Conservation (phyloP, 1,140 invertebrate species). For the Adoxophyes honmai region DNA sequence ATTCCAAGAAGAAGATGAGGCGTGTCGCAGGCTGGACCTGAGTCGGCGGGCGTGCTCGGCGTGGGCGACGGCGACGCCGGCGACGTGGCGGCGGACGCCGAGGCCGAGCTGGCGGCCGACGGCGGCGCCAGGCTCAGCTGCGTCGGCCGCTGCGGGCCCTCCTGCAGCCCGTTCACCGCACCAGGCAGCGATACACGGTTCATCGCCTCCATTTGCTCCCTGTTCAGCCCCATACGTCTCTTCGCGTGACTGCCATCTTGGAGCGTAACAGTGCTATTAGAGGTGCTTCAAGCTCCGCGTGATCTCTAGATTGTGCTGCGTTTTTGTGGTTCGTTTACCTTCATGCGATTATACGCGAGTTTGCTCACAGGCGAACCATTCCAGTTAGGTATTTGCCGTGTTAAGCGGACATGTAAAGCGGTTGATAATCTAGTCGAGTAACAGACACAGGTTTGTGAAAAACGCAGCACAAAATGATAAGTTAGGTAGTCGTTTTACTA, state of each 20-base stretch:
- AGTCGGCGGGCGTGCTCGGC: slow-evolving; percentile 73
- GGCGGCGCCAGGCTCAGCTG: slow-evolving; percentile 67
- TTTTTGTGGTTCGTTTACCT: background rate
- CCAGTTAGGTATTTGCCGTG: background rate
- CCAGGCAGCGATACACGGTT: slow-evolving; percentile 58
- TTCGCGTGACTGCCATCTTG: slow-evolving; percentile 78
- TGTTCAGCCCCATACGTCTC: slow-evolving; percentile 76
- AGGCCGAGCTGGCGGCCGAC: slow-evolving; percentile 28
- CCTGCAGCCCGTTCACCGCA: slow-evolving; percentile 28
- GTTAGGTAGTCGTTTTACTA: background rate
- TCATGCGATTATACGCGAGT: background rate
- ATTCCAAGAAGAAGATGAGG: slow-evolving; percentile 26
- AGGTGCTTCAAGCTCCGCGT: slow-evolving; percentile 19
- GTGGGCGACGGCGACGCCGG: slow-evolving; percentile 67
- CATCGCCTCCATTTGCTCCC: slow-evolving; percentile 77
- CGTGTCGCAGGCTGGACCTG: slow-evolving; percentile 54
- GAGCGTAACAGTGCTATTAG: slow-evolving; percentile 52
- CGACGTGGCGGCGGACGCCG: slow-evolving; percentile 57
- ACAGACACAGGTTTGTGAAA: background rate
- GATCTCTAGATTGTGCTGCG: background rate
- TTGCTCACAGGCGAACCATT: background rate
- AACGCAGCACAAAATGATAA: slow-evolving; percentile 3
- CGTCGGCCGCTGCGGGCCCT: slow-evolving; percentile 47
- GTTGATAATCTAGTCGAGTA: background rate
- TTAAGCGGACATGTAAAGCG: background rate